These are phyloP conservation scores for Pristionchus maxplancki DNA, from an alignment of 2,888 invertebrate species.

Conservation along the genomic window DNA sequence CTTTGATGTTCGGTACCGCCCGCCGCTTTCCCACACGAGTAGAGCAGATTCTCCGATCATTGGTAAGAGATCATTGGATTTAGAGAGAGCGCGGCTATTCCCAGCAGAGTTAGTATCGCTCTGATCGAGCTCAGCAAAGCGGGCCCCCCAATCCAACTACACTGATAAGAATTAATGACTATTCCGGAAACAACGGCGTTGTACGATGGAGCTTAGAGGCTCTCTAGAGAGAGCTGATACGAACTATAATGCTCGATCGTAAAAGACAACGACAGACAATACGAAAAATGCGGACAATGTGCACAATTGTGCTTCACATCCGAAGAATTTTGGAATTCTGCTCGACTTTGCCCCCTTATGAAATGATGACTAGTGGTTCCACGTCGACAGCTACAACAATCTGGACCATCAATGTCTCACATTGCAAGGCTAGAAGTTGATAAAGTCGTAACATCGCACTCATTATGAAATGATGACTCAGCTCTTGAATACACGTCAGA, in stretches of 20 bases:
- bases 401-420: too few species aligned
- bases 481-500: neutral
- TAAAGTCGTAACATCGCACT: neutral
- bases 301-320: neutral
- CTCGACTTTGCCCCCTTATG: neutral
- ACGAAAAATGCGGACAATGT: neutral
- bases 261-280: constrained; percentile 1
- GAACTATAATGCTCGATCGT: constrained; percentile 28
- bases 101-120: neutral
- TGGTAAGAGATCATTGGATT: neutral
- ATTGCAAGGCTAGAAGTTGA: too few species aligned
- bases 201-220: neutral
- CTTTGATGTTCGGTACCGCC: neutral
- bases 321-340: neutral
- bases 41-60: neutral
- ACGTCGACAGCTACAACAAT: neutral
- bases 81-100: neutral
- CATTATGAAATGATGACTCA: neutral
- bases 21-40: neutral
- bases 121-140: neutral
- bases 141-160: neutral
- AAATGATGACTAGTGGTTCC: neutral
- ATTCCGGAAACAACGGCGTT: neutral
- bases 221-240: neutral
- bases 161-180: neutral